Conservation (phyloP, 2,888 invertebrate genomes). For the Emmelina monodactyla region DNA sequence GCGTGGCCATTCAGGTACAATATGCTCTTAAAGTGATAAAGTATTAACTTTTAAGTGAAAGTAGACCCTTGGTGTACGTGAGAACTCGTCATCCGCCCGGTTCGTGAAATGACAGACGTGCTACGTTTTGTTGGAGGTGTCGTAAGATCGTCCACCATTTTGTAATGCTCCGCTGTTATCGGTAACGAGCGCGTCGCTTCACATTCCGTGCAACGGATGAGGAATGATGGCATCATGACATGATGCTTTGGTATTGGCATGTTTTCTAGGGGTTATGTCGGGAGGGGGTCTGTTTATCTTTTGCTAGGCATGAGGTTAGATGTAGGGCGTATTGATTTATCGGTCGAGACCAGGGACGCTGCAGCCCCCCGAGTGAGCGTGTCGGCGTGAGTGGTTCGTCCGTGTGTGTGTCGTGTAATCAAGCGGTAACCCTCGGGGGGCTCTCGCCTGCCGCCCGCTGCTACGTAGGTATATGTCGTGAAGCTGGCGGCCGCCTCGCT, state of each 20-base stretch:
- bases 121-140: constrained; percentile 62
- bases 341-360: constrained; percentile 56
- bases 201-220: constrained; percentile 57
- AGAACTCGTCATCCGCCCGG: constrained; percentile 63
- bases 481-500: constrained; percentile 49
- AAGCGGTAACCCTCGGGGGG: constrained; percentile 65
- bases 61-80: constrained; percentile 56
- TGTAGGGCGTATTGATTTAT: constrained; percentile 60
- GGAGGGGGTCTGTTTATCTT: constrained; percentile 49
- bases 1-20: constrained; percentile 73
- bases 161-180: constrained; percentile 63
- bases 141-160: constrained; percentile 69
- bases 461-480: constrained; percentile 63
- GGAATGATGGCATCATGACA: constrained; percentile 48
- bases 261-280: constrained; percentile 54
- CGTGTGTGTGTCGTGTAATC: constrained; percentile 52
- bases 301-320: constrained; percentile 43
- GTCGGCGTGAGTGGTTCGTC: constrained; percentile 52
- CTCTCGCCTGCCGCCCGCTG: constrained; percentile 60
- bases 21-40: constrained; percentile 35
- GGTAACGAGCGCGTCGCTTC: constrained; percentile 60
- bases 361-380: constrained; percentile 54
- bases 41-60: constrained; percentile 55
- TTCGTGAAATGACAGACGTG: constrained; percentile 59
- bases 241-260: constrained; percentile 52